Percentiles rank a stretch among this genome's conserved stretches.
These are phyloP conservation scores for Ispidina picta DNA, from an alignment of 2,797 vertebrate species.

Conservation along the genomic window DNA sequence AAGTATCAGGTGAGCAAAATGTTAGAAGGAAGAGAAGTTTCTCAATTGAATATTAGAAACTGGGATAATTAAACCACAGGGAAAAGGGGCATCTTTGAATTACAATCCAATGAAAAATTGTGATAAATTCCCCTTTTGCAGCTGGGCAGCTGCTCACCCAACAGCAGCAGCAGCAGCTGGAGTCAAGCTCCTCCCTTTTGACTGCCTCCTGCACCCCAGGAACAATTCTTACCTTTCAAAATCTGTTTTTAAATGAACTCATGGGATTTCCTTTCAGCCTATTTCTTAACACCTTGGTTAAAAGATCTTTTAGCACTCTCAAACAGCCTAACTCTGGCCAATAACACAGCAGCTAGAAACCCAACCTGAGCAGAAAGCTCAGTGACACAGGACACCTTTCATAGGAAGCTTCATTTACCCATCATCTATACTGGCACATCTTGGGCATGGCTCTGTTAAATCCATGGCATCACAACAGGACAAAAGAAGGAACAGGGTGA, in stretches of 20 bases:
- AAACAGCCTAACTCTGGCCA: neutral
- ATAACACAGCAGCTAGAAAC: neutral
- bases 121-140: fast-evolving
- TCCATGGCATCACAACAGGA: neutral
- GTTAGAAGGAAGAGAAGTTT: neutral
- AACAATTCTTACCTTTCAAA: neutral
- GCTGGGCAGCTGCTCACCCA: neutral
- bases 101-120: neutral
- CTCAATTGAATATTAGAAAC: neutral
- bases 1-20: neutral
- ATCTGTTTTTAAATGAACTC: neutral
- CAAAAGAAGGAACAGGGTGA: neutral
- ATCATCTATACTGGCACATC: fast-evolving
- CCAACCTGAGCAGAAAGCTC: neutral
- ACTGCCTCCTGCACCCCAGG: neutral
- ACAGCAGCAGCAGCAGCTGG: fast-evolving
- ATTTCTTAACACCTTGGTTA: neutral
- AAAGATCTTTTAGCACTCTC: neutral
- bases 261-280: neutral
- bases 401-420: neutral
- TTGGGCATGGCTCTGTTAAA: neutral
- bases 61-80: neutral
- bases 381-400: neutral
- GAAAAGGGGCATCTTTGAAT: neutral
- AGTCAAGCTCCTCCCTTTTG: neutral